phyloP scores from a whole-genome alignment of 2,888 invertebrate genomes.

The Drosophila kambysellisi region DNA sequence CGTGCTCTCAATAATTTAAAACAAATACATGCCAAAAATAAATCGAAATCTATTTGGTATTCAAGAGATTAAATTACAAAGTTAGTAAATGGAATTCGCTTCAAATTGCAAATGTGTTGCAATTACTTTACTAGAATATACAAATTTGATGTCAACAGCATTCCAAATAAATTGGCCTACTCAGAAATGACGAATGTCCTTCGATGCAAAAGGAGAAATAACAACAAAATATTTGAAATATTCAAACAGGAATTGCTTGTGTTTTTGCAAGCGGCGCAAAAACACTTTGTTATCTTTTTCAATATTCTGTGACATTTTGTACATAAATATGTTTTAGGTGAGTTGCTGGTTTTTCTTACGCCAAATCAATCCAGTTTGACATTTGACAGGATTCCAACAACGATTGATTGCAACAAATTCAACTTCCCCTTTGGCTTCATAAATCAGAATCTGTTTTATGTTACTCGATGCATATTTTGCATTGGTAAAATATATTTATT shows the following conservation, averaged over 20 bases:
- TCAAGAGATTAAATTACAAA: background rate
- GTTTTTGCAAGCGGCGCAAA: background rate
- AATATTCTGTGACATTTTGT: slow-evolving; percentile 22
- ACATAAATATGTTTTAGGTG: slow-evolving; percentile 15
- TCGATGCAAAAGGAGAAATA: slow-evolving; percentile 27
- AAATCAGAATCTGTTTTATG: slow-evolving; percentile 34
- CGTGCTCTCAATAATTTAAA: slow-evolving; percentile 5
- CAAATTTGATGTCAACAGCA: background rate
- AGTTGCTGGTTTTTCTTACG: slow-evolving; percentile 8
- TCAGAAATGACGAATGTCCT: slow-evolving; percentile 38
- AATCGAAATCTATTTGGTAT: background rate
- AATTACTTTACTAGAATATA: background rate
- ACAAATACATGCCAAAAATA: background rate
- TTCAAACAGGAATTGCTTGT: background rate
- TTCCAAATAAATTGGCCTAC: background rate
- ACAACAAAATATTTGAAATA: background rate
- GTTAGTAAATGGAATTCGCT: background rate
- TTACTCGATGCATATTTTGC: background rate
- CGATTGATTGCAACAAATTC: slow-evolving; percentile 30
- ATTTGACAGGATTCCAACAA: slow-evolving; percentile 8
- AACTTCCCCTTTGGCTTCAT: slow-evolving; percentile 34
- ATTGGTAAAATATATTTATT: background rate
- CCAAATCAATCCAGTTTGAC: slow-evolving; percentile 42
- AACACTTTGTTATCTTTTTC: slow-evolving; percentile 1
- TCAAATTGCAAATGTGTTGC: slow-evolving; percentile 6